phyloP scores from a whole-genome alignment of 2,113 vertebrate genomes.

The Oncorhynchus clarkii region DNA sequence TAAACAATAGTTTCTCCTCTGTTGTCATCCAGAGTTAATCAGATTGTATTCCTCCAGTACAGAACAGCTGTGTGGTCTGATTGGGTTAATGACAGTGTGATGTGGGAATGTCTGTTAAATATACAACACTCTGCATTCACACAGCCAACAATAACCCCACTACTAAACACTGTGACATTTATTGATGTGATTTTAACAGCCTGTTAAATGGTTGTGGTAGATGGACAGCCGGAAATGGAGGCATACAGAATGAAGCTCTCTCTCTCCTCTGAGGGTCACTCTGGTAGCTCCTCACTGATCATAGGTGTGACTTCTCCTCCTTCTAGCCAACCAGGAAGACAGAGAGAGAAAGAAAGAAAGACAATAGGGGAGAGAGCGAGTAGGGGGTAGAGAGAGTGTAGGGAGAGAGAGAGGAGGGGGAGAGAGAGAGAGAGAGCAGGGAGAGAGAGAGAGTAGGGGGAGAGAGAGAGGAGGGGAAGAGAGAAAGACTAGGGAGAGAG shows the following conservation, averaged over 20 bases:
- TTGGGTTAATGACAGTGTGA: neutral
- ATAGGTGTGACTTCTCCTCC: neutral
- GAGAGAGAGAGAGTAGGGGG: too few relatives aligned
- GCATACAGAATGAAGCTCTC: neutral
- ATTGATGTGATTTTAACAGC: neutral
- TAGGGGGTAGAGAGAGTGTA: too few relatives aligned
- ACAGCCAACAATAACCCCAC: neutral
- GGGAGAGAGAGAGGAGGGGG: too few relatives aligned
- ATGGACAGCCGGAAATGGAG: neutral
- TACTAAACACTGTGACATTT: neutral
- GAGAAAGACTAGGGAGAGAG: too few relatives aligned
- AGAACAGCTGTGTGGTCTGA: slow-evolving; percentile 6
- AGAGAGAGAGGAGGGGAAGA: too few relatives aligned
- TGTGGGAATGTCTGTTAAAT: neutral
- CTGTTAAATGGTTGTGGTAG: neutral
- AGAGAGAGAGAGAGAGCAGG: too few relatives aligned
- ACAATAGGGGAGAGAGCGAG: too few relatives aligned
- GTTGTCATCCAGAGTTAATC: neutral
- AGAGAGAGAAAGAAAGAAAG: neutral
- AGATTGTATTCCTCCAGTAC: neutral
- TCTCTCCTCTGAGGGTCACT: neutral
- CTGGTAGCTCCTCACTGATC: neutral
- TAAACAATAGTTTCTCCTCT: too few relatives aligned
- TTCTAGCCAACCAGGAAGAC: neutral
- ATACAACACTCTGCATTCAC: neutral